These are phyloP conservation scores for Dynastes tityus DNA, from an alignment of 2,888 invertebrate species.

Conservation along the genomic window DNA sequence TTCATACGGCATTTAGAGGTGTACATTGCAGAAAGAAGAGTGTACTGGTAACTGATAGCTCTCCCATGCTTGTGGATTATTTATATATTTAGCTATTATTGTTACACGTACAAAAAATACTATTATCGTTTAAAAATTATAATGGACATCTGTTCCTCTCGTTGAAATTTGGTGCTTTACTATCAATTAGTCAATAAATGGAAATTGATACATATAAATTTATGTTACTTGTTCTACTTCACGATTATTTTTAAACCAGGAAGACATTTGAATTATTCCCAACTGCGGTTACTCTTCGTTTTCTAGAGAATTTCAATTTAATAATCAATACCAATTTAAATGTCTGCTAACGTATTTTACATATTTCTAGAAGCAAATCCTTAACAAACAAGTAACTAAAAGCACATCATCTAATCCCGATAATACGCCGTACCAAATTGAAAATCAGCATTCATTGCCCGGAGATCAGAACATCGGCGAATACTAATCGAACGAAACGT, in stretches of 20 bases:
- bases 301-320: not conserved
- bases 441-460: slow-evolving; percentile 43
- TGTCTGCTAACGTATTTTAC: not conserved
- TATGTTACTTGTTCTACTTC: no score
- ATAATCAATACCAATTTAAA: not conserved
- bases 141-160: no score
- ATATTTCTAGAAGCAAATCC: not conserved
- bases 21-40: no score
- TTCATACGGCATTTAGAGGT: no score
- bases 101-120: no score
- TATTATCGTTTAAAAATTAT: no score
- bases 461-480: slow-evolving; percentile 33
- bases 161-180: no score
- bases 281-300: not conserved
- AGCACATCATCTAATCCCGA: slow-evolving; percentile 27
- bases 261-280: not conserved
- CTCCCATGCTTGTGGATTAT: no score
- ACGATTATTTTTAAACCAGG: not conserved
- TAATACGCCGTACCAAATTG: slow-evolving; percentile 36
- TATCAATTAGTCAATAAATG: no score
- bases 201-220: no score
- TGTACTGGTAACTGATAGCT: no score
- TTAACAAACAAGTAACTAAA: slow-evolving; percentile 17
- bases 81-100: no score
- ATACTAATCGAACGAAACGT: slow-evolving; percentile 30